phyloP scores from a whole-genome alignment of 2,888 invertebrate genomes.

The Eilema griseolum region DNA sequence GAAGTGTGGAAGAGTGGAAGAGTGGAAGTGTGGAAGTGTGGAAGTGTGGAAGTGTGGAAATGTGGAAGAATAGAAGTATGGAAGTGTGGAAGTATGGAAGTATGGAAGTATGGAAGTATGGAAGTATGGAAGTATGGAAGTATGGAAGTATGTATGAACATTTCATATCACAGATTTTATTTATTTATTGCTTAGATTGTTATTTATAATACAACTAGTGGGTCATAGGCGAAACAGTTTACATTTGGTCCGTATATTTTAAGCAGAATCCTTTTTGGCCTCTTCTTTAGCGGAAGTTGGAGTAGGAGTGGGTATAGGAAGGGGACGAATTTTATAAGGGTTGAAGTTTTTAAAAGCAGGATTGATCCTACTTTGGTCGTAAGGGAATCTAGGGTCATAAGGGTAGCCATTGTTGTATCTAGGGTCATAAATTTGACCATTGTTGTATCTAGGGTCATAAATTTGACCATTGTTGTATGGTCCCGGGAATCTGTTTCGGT shows the following conservation, averaged over 20 bases:
- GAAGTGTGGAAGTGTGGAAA: too few species aligned
- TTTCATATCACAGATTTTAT: slow-evolving; percentile 34
- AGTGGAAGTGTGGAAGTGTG: too few species aligned
- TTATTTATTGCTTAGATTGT: slow-evolving; percentile 20
- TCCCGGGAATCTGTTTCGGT: slow-evolving; percentile 53
- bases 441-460: slow-evolving; percentile 30
- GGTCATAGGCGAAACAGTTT: neutral
- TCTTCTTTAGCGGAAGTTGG: slow-evolving; percentile 48
- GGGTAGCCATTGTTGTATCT: slow-evolving; percentile 47
- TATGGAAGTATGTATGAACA: too few species aligned
- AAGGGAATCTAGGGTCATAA: slow-evolving; percentile 58
- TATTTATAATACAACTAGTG: slow-evolving; percentile 16
- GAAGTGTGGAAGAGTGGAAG: too few species aligned
- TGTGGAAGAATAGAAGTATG: too few species aligned
- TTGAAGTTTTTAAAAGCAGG: slow-evolving; percentile 37
- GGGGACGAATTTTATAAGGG: slow-evolving; percentile 44
- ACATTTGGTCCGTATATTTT: slow-evolving; percentile 4
- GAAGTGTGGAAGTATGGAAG: too few species aligned
- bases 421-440: slow-evolving; percentile 52
- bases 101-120: too few species aligned
- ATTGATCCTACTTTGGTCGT: slow-evolving; percentile 46
- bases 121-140: too few species aligned
- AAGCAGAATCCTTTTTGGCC: slow-evolving; percentile 43
- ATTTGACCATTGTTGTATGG: slow-evolving; percentile 57
- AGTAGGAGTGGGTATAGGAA: slow-evolving; percentile 42